Conservation (phyloP, 2,113 vertebrate species). For the Eublepharis macularius region DNA sequence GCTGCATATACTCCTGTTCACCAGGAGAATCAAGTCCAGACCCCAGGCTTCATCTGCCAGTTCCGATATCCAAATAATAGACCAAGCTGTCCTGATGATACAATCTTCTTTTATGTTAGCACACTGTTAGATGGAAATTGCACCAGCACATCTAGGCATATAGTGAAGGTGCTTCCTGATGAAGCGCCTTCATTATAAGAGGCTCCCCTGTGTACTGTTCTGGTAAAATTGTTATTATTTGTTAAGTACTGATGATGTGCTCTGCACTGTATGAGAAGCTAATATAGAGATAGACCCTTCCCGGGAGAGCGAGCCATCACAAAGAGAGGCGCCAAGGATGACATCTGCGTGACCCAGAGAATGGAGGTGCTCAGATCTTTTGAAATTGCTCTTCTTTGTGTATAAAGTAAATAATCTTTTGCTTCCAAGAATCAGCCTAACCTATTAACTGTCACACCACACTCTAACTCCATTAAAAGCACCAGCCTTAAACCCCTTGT, state of each 20-base stretch:
- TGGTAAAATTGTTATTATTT: slow-evolving; percentile 56
- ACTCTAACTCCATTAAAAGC: slow-evolving; percentile 15
- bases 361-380: slow-evolving; percentile 48
- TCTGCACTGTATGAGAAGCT: slow-evolving; percentile 37
- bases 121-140: slow-evolving; percentile 30
- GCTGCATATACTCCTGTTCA: background rate
- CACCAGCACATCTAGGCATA: slow-evolving; percentile 30
- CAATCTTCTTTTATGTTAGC: slow-evolving; percentile 46
- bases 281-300: slow-evolving; percentile 62
- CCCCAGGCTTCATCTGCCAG: background rate
- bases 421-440: slow-evolving; percentile 36
- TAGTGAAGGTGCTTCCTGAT: slow-evolving; percentile 54
- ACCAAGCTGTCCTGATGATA: slow-evolving; percentile 16
- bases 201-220: slow-evolving; percentile 55
- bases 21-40: background rate
- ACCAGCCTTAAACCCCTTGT: background rate
- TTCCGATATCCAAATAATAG: background rate
- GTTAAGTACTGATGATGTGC: slow-evolving; percentile 55
- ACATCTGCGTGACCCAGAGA: slow-evolving; percentile 52
- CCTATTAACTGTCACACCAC: slow-evolving; percentile 30
- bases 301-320: slow-evolving; percentile 60
- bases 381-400: slow-evolving; percentile 61
- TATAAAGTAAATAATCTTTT: slow-evolving; percentile 61
- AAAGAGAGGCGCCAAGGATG: slow-evolving; percentile 49
- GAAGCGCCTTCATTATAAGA: slow-evolving; percentile 71